phyloP scores from a whole-genome alignment of 2,888 invertebrate genomes.

The Laothoe populi region DNA sequence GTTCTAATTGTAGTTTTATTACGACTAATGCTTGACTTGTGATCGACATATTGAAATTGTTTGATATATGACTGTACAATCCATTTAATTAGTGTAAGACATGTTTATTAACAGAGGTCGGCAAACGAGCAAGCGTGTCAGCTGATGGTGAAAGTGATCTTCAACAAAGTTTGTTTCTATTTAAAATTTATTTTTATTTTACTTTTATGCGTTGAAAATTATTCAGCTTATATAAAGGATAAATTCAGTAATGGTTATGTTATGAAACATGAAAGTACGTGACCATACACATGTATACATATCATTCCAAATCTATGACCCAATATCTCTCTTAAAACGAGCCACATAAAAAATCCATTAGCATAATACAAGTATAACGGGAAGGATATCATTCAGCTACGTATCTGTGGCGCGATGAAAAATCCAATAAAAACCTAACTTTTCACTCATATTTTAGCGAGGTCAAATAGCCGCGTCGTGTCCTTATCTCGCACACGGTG shows the following conservation, averaged over 20 bases:
- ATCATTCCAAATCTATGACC: not conserved
- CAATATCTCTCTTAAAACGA: not conserved
- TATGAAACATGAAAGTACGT: too few relatives aligned
- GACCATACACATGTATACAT: not conserved
- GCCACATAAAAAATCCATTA: slow-evolving; percentile 31
- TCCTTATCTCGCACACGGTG: slow-evolving; percentile 41
- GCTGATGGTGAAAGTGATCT: too few relatives aligned
- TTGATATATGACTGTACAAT: too few relatives aligned
- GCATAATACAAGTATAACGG: slow-evolving; percentile 39
- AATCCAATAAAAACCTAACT: slow-evolving; percentile 68
- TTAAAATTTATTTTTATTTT: too few relatives aligned
- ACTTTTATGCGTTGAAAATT: too few relatives aligned
- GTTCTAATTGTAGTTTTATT: not conserved
- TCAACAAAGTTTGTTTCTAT: too few relatives aligned
- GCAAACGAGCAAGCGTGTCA: too few relatives aligned
- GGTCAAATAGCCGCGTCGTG: slow-evolving; percentile 44
- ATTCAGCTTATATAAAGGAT: too few relatives aligned
- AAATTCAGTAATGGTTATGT: too few relatives aligned
- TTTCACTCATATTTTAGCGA: slow-evolving; percentile 58
- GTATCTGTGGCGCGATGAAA: slow-evolving; percentile 55
- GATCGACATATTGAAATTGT: too few relatives aligned
- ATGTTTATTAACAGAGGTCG: too few relatives aligned
- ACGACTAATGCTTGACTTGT: not conserved
- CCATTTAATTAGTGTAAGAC: too few relatives aligned
- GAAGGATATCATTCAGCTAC: slow-evolving; percentile 41